These are phyloP conservation scores for Cyanoliseus patagonus DNA, from an alignment of 2,113 vertebrate species.

Conservation along the genomic window DNA sequence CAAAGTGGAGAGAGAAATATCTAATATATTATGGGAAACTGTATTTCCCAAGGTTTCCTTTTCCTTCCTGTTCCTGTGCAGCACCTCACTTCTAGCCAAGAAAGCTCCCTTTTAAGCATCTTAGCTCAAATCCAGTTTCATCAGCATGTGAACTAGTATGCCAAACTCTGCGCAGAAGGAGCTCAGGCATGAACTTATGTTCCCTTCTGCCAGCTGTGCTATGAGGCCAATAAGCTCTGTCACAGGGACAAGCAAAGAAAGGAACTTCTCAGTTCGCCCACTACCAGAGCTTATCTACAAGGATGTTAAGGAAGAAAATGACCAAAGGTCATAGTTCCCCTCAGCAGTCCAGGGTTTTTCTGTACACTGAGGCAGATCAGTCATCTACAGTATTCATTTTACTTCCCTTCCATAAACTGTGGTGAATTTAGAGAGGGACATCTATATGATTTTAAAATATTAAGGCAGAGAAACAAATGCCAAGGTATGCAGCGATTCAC, in stretches of 20 bases:
- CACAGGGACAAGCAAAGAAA: background rate
- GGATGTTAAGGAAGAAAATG: background rate
- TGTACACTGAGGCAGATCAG: background rate
- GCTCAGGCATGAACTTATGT: background rate
- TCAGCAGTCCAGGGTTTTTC: background rate
- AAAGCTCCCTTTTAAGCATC: background rate
- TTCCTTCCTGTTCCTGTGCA: background rate
- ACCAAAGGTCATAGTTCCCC: background rate
- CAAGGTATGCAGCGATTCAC: background rate
- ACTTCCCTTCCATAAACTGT: background rate
- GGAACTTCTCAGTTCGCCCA: background rate
- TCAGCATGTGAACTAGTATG: slow-evolving; percentile 2
- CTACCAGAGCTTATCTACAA: background rate
- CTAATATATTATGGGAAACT: background rate
- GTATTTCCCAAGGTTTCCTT: background rate
- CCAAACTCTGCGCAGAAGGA: slow-evolving; percentile 20
- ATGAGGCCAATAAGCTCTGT: background rate
- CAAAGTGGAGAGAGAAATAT: background rate
- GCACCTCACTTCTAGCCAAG: background rate
- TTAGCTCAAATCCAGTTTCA: slow-evolving; percentile 3
- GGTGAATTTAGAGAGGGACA: background rate
- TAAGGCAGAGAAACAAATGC: background rate
- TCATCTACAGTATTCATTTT: background rate
- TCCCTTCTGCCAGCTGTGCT: slow-evolving; percentile 44
- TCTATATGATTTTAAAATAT: background rate